Percentiles rank a stretch among this genome's conserved stretches.
These are phyloP conservation scores for Chaetoderma sp. DNA, from an alignment of 2,888 invertebrate genomes.

Conservation along the genomic window DNA sequence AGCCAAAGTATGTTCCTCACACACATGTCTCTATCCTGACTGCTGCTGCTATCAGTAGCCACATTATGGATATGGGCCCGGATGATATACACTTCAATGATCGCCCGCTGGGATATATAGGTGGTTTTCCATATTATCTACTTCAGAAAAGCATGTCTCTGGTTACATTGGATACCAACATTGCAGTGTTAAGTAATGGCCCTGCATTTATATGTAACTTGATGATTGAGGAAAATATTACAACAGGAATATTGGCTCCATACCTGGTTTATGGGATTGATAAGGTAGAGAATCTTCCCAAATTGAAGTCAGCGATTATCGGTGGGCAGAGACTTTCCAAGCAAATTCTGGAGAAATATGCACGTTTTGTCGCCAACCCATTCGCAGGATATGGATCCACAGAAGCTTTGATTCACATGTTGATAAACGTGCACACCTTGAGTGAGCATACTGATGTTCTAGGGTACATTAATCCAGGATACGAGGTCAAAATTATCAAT, in stretches of 20 bases:
- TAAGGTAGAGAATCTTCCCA: background rate
- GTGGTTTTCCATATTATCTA: background rate
- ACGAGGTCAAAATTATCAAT: slow-evolving; percentile 5
- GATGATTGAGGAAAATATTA: background rate
- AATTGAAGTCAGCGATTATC: background rate
- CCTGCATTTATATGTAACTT: background rate
- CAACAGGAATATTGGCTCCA: background rate
- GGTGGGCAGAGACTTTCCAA: background rate
- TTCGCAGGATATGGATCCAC: background rate
- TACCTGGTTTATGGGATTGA: background rate
- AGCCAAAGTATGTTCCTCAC: slow-evolving; percentile 14
- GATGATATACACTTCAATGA: slow-evolving; percentile 11
- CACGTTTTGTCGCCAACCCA: background rate
- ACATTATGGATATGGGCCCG: background rate
- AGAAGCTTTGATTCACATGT: background rate
- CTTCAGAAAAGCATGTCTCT: background rate
- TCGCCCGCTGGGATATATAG: slow-evolving; percentile 9
- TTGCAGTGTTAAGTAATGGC: too few species aligned
- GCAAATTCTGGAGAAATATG: background rate
- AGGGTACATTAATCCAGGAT: background rate
- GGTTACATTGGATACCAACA: background rate
- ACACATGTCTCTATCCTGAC: slow-evolving; percentile 4
- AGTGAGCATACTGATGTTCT: background rate
- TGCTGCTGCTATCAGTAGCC: background rate
- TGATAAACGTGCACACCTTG: background rate